Percentiles rank a stretch among this genome's conserved stretches.
Conservation (phyloP, 2,113 vertebrate genomes). For the Ophiodon elongatus region DNA sequence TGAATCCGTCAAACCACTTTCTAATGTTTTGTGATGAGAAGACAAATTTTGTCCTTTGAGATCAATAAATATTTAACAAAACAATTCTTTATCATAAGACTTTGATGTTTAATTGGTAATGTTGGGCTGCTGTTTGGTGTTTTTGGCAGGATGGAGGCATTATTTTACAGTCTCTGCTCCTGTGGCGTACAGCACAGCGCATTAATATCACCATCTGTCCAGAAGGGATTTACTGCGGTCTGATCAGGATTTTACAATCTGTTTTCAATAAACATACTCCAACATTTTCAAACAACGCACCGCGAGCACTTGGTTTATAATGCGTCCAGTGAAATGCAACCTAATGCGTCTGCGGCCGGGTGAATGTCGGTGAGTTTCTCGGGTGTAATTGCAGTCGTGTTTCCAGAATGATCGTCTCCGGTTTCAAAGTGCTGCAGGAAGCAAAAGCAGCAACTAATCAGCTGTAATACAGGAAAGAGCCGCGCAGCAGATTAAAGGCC, state of each 20-base stretch:
- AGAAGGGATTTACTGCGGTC: constrained; percentile 58
- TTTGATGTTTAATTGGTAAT: not conserved
- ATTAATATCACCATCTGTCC: constrained; percentile 60
- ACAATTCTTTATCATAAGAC: not conserved
- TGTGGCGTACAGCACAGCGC: not conserved
- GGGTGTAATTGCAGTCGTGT: constrained; percentile 40
- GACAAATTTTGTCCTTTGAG: not conserved
- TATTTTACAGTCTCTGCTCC: not conserved
- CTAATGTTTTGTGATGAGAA: not conserved
- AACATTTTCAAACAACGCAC: constrained; percentile 46
- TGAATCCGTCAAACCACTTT: not conserved
- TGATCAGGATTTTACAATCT: constrained; percentile 49
- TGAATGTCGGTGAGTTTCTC: not conserved
- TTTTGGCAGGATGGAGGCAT: not conserved
- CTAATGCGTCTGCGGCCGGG: constrained; percentile 14
- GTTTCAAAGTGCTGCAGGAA: constrained; percentile 57
- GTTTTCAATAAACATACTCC: constrained; percentile 65
- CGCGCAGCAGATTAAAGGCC: constrained; percentile 44
- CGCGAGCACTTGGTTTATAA: not conserved
- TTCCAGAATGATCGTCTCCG: constrained; percentile 5
- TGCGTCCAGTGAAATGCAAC: constrained; percentile 2
- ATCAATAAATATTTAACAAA: not conserved
- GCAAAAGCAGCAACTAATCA: constrained; percentile 49
- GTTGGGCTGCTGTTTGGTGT: not conserved
- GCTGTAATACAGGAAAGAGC: constrained; percentile 42